A percentile compares a stretch with the other conserved stretches of the same genome.
phyloP scores from a whole-genome alignment of 2,113 vertebrate species.

The Lophochroa leadbeateri region DNA sequence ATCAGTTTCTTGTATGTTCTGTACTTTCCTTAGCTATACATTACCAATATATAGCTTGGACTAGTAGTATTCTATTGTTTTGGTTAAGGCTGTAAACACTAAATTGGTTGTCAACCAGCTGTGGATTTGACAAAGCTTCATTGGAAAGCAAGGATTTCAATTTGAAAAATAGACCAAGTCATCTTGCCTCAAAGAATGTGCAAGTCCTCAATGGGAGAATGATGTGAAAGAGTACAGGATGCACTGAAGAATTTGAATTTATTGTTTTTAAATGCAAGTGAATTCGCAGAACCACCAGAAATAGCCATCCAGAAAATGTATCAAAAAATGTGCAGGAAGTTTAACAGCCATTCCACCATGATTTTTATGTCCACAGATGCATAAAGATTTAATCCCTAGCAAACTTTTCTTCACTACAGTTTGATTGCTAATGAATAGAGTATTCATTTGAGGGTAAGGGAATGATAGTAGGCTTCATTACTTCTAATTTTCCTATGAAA shows the following conservation, averaged over 20 bases:
- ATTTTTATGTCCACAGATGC: neutral
- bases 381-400: neutral
- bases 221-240: neutral
- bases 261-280: neutral
- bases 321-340: neutral
- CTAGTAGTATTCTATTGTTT: neutral
- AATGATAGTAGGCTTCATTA: neutral
- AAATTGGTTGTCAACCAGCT: neutral
- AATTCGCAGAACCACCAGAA: neutral
- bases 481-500: neutral
- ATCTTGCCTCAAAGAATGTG: neutral
- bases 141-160: neutral
- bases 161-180: neutral
- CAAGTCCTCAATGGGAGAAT: neutral
- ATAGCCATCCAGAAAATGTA: neutral
- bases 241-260: neutral
- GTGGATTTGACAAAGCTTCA: neutral
- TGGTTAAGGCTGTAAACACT: neutral
- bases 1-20: neutral
- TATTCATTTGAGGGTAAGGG: neutral
- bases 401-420: neutral
- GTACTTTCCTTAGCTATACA: neutral
- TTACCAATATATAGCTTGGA: neutral
- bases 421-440: neutral
- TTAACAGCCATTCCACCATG: neutral